A percentile compares a stretch with the other conserved stretches of the same genome.
Conservation (phyloP, 2,113 vertebrate genomes). For the Sturnira hondurensis region DNA sequence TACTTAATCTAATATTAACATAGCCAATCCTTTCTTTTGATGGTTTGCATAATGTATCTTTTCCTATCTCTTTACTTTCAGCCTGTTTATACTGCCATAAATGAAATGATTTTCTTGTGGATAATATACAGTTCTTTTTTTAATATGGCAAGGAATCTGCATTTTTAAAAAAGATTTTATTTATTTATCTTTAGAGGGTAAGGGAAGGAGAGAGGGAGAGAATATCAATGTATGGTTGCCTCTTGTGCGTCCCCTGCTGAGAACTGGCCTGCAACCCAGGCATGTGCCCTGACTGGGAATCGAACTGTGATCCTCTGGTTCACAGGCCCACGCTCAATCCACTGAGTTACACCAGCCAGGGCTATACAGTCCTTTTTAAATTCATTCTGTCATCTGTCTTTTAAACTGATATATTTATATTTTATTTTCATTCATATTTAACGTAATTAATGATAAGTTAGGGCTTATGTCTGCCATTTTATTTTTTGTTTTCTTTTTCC, state of each 20-base stretch:
- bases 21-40: not conserved
- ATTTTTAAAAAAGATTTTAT: no score
- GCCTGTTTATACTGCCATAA: not conserved
- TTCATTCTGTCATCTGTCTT: not conserved
- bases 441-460: not conserved
- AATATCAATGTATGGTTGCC: no score
- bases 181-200: no score
- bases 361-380: not conserved
- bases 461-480: no score
- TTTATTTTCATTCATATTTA: not conserved
- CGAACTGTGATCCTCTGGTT: no score
- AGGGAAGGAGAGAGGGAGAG: no score
- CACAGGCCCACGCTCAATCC: no score
- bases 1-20: not conserved
- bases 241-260: no score
- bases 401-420: not conserved
- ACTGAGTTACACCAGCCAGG: no score
- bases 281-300: no score
- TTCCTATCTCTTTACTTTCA: not conserved
- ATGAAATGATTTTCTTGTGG: not conserved
- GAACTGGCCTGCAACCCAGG: no score
- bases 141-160: no score
- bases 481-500: not conserved
- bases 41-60: not conserved
- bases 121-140: not conserved